Evolutionary conservation across 2,113 vertebrate genomes (phyloP).

Genomic region (Ailuropoda melanoleuca): DNA sequence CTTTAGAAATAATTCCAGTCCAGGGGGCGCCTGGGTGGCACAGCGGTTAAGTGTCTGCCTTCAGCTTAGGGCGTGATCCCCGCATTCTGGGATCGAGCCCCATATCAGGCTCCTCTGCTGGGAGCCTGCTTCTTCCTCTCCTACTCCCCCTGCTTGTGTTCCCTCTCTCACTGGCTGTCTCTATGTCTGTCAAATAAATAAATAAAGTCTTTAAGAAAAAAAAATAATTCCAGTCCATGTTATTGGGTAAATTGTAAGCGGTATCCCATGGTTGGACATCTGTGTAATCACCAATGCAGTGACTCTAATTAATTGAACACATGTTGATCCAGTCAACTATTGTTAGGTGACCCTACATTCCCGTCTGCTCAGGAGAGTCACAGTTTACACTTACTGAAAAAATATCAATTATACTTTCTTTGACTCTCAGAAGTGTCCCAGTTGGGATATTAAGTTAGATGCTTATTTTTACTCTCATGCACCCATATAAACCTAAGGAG

Average conservation of each 20-base stretch:
- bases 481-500: not conserved
- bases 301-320: not conserved
- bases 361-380: not conserved
- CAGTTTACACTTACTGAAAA: not conserved
- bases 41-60: no score
- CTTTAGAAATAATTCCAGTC: not conserved
- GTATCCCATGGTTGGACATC: not conserved
- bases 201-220: no score
- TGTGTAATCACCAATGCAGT: not conserved
- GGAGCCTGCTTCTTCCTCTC: no score
- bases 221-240: not conserved
- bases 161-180: no score
- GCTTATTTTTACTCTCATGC: not conserved
- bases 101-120: no score
- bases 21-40: no score
- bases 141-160: no score
- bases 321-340: not conserved
- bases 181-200: no score
- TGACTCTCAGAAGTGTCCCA: not conserved
- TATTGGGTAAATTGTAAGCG: not conserved
- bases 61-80: no score
- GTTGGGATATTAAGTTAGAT: not conserved
- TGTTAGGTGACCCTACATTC: not conserved
- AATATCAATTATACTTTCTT: conserved; percentile 1
- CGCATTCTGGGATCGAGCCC: no score